Conservation (phyloP, 2,888 invertebrate genomes). For the Anoplius nigerrimus region DNA sequence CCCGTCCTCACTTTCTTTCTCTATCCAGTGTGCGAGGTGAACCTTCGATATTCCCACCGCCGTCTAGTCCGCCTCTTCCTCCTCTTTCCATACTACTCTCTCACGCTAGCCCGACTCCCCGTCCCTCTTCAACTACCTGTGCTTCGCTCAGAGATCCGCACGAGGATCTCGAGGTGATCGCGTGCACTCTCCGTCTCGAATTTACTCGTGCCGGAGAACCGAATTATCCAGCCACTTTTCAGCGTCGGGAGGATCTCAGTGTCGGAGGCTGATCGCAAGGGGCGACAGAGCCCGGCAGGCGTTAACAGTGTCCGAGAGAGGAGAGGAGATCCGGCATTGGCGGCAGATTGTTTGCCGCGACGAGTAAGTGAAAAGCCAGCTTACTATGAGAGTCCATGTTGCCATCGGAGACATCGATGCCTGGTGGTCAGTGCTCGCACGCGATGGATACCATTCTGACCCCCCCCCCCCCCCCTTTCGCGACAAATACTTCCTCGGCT, state of each 20-base stretch:
- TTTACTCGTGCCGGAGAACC: constrained; percentile 9
- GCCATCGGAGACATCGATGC: constrained; percentile 40
- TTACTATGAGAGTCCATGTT: neutral
- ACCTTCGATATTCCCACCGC: neutral
- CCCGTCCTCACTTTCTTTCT: constrained; percentile 4
- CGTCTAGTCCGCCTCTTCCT: neutral
- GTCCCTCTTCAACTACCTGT: neutral
- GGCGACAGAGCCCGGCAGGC: neutral
- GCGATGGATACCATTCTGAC: neutral
- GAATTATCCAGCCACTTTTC: constrained; percentile 23
- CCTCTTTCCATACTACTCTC: neutral
- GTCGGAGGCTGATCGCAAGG: too few relatives aligned
- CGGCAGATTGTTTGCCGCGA: neutral
- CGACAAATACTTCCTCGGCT: too few relatives aligned
- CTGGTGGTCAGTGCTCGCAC: constrained; percentile 24
- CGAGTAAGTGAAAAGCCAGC: constrained; percentile 29
- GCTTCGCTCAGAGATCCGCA: neutral
- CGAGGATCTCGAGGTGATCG: neutral
- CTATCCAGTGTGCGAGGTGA: neutral
- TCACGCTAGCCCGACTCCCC: neutral
- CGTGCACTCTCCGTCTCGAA: constrained; percentile 2
- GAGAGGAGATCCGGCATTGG: neutral
- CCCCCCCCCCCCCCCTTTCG: too few relatives aligned
- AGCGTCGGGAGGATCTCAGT: neutral
- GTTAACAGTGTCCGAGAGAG: neutral